Evolutionary conservation across 2,888 invertebrate species (phyloP), one percentile per base, ranked within the genome.

Genomic region (Desoria tigrina): DNA sequence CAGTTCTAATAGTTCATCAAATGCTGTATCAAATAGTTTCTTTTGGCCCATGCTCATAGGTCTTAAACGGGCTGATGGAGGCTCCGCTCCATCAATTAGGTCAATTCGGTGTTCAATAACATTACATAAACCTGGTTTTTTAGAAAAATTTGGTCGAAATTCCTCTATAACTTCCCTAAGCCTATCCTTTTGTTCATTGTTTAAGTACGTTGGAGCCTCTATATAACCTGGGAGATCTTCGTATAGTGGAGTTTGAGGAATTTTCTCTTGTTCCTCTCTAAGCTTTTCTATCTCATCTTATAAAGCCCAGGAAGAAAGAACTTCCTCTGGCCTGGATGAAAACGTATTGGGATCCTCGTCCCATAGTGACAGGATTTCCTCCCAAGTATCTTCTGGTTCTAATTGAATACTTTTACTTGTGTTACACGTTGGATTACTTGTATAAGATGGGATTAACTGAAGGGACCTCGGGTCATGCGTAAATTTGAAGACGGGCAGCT

Each of bases 121-220:
- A 14, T 45, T 39, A 42, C 63, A 63, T 4, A 56, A 23, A 1
- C 63, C 63, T 32, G 63, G 63, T 14, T 37, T 42, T 21, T 23
- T 42, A 1, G 63, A 18, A 16, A 63, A 63, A 1, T 57, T 51
- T 23, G 56, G 49, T n/a, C 39, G 1, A 16, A 32, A 57, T 26
- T 53, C 39, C 6, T 7, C 16, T 2, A 63, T 14, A 1, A 53
- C 56, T 2, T 63, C 50, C 21, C 56, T 18, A 1, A 63, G 21
- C 3, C 4, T 3, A 9, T 37, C 3, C 39, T 63, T 63, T 16
- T 50, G 16, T 1, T 57, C 23, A 14, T 63, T 42, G 3, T 23
- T 37, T 16, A 61, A 42, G 9, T 51, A 28, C 1, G 6, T 16
- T 1, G 61, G 61, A n/a, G 51, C 23, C 4, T n/a, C 21, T 24